Base-by-base conservation (phyloP, 2,113 vertebrate species). In the Nothoprocta pentlandii region DNA sequence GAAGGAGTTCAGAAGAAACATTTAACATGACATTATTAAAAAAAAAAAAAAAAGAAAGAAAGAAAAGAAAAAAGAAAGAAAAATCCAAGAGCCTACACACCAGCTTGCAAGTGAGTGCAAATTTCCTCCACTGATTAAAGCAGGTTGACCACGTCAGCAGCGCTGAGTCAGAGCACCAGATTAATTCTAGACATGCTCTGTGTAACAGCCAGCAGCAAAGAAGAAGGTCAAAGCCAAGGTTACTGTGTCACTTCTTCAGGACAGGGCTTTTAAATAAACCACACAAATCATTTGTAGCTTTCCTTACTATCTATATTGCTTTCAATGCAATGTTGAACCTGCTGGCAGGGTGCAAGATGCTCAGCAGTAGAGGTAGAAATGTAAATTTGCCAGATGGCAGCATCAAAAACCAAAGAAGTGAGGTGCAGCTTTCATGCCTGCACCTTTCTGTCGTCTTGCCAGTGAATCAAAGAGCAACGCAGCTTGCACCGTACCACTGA, bases 201-300 rank as follows among this genome's bases (percentile, higher is more conserved):
- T 64, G 46, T 36, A 93, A 92, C 53, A 84, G 69, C 84, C 59
- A 70, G 85, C n/a, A 81, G 62, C 46, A 69, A 54, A 0, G 10
- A 84, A 85, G 36, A 95, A 92, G 87, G 86, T 94, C 94, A 92
- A 20, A 82, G 56, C 12, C 94, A 97, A 92, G 86, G 95, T 96
- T 69, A 94, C 77, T 59, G 73, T 63, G 74, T 66, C 68, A 91
- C 86, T 85, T 71, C 68, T 94, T 54, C 73, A 84, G 59, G 36
- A 94, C 9, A 51, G 17, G 16, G 49, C 59, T 92, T 36, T 70
- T 92, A 53, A 94, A 93, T 83, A 89, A 87, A 63, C 28, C 39
- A 71, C 34, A 10, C 74, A 10, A 47, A 62, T 49, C 2, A 0
- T 88, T 68, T 79, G 49, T 70, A 85, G 49, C 26, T 70, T 16